Base-by-base conservation (phyloP, 2,113 vertebrate genomes). In the Rostratula benghalensis region DNA sequence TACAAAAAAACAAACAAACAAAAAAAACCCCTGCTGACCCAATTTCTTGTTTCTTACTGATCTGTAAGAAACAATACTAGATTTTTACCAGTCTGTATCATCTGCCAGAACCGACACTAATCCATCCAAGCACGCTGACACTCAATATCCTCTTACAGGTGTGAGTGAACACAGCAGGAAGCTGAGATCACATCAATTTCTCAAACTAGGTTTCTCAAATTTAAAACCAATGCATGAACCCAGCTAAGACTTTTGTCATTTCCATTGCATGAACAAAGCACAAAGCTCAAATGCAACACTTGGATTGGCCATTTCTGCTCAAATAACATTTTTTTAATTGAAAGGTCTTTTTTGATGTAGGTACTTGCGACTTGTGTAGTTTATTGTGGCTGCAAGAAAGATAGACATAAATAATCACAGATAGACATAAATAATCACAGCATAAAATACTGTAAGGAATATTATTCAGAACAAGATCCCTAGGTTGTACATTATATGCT, bases 71-170 rank as follows among this genome's bases (percentile, higher is more conserved):
- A 61, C 11, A 59, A 77, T 35, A 74, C 41, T 63, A 75, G 41
- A 73, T 75, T 97, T 94, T 93, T 91, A 95, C 67, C n/a, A 83
- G 46, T 71, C 78, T 75, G 12, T 59, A 80, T 77, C 78, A 94
- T 33, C 83, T 86, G 82, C 82, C 81, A 93, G 69, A 95, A 85
- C 2, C 35, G 80, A 71, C 73, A 56, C 64, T 84, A 25, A 93
- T 74, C 78, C 90, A 60, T 73, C 60, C 67, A 76, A 85, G 71
- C 43, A 83, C 65, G 60, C 4, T 39, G 51, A 60, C 82, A 90
- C 43, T 94, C 95, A 71, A 89, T 95, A 95, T 60, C 33, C 84
- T 92, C 57, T 92, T 61, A 83, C 8, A 91, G 85, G 90, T 91
- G 71, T 53, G 56, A 95, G 50, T 60, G 75, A 91, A 71, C 78